phyloP scores from a whole-genome alignment of 2,113 vertebrate genomes.

The Aptenodytes forsteri region DNA sequence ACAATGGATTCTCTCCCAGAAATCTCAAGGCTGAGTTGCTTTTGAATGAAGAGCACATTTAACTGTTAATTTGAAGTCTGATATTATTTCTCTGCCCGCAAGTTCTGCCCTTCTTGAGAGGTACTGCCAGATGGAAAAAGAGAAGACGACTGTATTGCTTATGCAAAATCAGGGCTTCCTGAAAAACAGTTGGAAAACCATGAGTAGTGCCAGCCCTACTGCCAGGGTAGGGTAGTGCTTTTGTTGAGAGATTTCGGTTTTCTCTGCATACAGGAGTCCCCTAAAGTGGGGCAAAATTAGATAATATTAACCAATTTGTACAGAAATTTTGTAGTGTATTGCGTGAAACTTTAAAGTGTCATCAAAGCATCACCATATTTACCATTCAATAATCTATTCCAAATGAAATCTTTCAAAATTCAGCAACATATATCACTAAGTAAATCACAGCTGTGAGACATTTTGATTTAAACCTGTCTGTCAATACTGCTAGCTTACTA shows the following conservation, averaged over 20 bases:
- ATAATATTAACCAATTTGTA: not conserved
- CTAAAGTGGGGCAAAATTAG: not conserved
- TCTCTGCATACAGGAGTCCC: not conserved
- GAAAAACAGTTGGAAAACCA: not conserved
- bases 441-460: not conserved
- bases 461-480: slow-evolving; percentile 7
- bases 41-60: slow-evolving; percentile 6
- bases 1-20: not conserved
- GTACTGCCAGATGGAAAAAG: not conserved
- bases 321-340: not conserved
- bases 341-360: not conserved
- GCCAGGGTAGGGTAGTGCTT: not conserved
- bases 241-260: not conserved
- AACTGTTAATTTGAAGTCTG: not conserved
- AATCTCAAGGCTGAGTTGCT: not conserved
- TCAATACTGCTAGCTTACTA: not conserved
- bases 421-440: not conserved
- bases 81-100: not conserved
- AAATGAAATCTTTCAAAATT: not conserved
- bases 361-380: not conserved
- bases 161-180: not conserved
- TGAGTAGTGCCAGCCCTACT: not conserved
- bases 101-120: not conserved
- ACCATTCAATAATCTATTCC: not conserved
- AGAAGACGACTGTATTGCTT: not conserved